Evolutionary conservation across 1,140 invertebrate species (phyloP).

Genomic region (Pogonomyrmex barbatus): DNA sequence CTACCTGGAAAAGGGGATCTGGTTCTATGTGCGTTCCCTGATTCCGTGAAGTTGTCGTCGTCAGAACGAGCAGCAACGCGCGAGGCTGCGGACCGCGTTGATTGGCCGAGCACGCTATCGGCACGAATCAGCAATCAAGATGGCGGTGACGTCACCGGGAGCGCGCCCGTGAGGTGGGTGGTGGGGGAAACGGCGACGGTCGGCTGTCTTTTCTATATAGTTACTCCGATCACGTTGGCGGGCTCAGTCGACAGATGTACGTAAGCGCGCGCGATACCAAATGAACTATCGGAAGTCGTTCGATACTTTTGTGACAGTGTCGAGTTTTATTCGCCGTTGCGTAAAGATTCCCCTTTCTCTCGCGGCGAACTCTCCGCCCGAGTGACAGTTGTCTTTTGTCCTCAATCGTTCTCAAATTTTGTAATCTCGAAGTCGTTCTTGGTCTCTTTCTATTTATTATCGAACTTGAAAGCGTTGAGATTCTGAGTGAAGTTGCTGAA

Average conservation of each 20-base stretch:
- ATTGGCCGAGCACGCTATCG: conserved; percentile 75
- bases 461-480: neutral
- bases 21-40: conserved; percentile 57
- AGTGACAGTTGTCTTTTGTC: neutral
- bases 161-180: conserved; percentile 24
- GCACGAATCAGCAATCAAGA: conserved; percentile 77
- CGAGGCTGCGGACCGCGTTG: conserved; percentile 50
- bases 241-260: conserved; percentile 75
- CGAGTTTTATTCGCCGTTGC: neutral
- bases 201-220: conserved; percentile 77
- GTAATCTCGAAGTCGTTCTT: neutral
- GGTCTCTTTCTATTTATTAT: no score
- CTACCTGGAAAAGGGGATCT: conserved; percentile 74
- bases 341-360: neutral
- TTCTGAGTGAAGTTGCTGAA: conserved; percentile 47
- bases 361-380: neutral
- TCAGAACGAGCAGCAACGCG: conserved; percentile 27
- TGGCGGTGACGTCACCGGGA: conserved; percentile 78
- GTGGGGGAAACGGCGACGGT: conserved; percentile 39
- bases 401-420: neutral
- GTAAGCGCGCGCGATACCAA: conserved; percentile 30
- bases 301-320: conserved; percentile 59
- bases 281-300: neutral
- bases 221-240: conserved; percentile 78
- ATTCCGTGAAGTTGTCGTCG: conserved; percentile 63